Base-by-base conservation (phyloP, 2,888 invertebrate genomes). In the Xanthostigma xanthostigma region DNA sequence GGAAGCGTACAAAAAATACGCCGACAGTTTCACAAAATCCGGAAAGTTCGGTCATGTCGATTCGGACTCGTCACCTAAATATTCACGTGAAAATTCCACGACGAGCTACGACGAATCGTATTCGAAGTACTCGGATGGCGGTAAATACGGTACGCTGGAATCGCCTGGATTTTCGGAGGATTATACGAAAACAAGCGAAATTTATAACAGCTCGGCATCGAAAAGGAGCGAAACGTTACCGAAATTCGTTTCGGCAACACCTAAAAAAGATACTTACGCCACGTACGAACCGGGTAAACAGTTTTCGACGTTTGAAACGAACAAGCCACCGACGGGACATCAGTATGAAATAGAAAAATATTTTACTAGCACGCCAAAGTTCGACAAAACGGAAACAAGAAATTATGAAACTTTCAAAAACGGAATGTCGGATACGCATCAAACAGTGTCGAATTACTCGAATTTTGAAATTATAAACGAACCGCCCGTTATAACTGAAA, bases 401-500 rank as follows among this genome's bases (percentile, higher is more conserved):
- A 56, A 48, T 12, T 60, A 61, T 43, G 58, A 60, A 34, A 51
- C 54, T 3, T 61, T 59, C 34, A 62, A 60, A 51, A 65, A 64
- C 46, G 58, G 59, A 9, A 36, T 41, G 10, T 45, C 49, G 9
- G 51, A 56, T 45, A 51, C 49, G 40, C 45, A 49, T 10, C 12
- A 44, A 8, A 41, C 41, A 2, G 41, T 45, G n/a, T 35, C 62
- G 9, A 64, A 54, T 50, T 61, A 63, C 8, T 58, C 62, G 1
- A 64, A 63, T 50, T 60, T 64, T 10, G 66, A 68, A 49, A 59
- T 59, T 36, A 54, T 64, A 17, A 63, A 60, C 49, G 63, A 66
- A 48, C 62, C 66, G 10, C 62, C 66, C 0, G 53, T 60, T n/a
- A 52, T 65, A 12, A 60, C 58, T 51, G 75, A 76, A 48, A 64